phyloP scores from a whole-genome alignment of 2,888 invertebrate genomes.

The Cheilosia vernalis region DNA sequence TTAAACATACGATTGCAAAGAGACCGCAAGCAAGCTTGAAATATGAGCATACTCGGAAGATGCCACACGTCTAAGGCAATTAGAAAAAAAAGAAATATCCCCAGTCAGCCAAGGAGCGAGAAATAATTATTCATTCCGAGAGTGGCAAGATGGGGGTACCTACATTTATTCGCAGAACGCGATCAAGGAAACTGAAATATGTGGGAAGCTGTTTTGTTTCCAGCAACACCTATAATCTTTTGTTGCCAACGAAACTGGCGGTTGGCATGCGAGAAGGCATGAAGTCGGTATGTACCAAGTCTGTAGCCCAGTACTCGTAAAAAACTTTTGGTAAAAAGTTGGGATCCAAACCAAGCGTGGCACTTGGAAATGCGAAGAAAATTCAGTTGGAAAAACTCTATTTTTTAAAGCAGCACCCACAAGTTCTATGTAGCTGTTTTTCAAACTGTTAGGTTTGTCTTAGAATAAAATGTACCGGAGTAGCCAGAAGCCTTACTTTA shows the following conservation, averaged over 20 bases:
- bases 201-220: background rate
- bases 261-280: background rate
- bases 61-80: background rate
- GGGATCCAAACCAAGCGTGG: too few species aligned
- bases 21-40: too few species aligned
- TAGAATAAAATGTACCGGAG: too few species aligned
- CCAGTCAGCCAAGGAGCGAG: too few species aligned
- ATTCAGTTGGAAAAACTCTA: too few species aligned
- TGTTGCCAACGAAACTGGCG: background rate
- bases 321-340: too few species aligned
- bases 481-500: too few species aligned
- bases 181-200: background rate
- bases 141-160: background rate
- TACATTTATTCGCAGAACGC: background rate
- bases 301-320: too few species aligned
- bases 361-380: too few species aligned
- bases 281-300: background rate
- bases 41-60: background rate
- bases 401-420: too few species aligned
- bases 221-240: background rate
- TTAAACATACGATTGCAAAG: background rate
- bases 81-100: background rate
- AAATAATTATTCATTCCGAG: background rate
- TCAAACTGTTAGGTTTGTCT: too few species aligned
- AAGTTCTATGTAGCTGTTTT: too few species aligned